These are phyloP conservation scores for Cephalopachus bancanus DNA, from an alignment of 2,797 vertebrate species.

Conservation along the genomic window DNA sequence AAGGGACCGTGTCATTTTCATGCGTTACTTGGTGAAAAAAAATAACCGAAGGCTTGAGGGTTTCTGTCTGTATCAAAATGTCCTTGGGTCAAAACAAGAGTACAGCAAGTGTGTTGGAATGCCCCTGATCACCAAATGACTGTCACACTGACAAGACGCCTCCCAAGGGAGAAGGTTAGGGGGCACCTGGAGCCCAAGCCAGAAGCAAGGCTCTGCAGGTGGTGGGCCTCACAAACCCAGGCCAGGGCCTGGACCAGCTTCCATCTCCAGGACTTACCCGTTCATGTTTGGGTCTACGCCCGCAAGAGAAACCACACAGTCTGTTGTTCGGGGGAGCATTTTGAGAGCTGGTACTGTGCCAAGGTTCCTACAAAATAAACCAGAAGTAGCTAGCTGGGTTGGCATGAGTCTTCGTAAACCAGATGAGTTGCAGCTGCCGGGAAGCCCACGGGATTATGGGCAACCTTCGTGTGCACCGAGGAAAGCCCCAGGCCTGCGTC, in stretches of 20 bases:
- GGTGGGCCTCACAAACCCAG: neutral
- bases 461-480: neutral
- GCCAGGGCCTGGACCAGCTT: neutral
- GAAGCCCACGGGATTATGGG: neutral
- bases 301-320: neutral
- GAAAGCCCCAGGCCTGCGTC: too few species aligned
- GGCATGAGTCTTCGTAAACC: neutral
- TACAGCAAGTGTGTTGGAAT: neutral
- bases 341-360: neutral
- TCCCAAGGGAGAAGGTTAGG: neutral
- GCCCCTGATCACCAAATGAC: neutral
- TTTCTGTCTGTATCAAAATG: neutral
- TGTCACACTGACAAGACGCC: neutral
- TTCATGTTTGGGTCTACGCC: neutral
- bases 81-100: slow-evolving; percentile 29
- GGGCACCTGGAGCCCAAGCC: too few species aligned
- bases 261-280: too few species aligned
- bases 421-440: fast-evolving
- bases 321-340: neutral
- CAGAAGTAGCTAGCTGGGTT: neutral
- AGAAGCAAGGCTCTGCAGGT: neutral
- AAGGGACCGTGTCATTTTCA: neutral
- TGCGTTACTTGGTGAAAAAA: neutral
- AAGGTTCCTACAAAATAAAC: neutral
- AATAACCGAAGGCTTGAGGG: neutral